Conservation (phyloP, 2,113 vertebrate species). For the Pachycephala philippinensis region DNA sequence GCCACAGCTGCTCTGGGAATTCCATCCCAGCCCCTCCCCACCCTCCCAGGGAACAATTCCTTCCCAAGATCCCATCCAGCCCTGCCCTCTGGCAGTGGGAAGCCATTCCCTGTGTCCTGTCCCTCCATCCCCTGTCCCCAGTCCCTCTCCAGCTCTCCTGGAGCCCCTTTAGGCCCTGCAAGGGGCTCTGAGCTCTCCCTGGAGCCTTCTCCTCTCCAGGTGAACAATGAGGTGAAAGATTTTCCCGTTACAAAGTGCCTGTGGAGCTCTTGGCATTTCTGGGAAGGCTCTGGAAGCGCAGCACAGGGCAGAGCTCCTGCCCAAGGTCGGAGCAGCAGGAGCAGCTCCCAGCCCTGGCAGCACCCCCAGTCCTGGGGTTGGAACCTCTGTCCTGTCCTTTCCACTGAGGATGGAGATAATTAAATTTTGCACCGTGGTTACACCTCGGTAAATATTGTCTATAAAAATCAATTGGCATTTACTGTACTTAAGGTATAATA, state of each 20-base stretch:
- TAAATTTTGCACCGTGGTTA: conserved; percentile 56
- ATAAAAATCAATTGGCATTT: conserved; percentile 69
- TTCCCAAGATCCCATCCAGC: neutral
- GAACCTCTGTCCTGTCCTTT: neutral
- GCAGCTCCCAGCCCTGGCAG: neutral
- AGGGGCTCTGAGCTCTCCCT: neutral
- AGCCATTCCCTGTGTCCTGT: neutral
- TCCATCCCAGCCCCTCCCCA: neutral
- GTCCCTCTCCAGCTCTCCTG: neutral
- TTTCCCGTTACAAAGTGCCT: fast-evolving
- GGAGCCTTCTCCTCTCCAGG: neutral
- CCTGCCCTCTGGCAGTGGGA: neutral
- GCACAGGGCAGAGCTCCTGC: neutral
- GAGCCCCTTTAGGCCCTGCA: neutral
- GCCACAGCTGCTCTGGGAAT: neutral
- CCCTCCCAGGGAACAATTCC: neutral
- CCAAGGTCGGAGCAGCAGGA: neutral
- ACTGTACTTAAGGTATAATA: conserved; percentile 70
- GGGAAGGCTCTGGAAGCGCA: neutral
- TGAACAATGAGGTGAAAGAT: fast-evolving
- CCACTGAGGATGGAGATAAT: conserved; percentile 49
- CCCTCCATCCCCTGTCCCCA: neutral
- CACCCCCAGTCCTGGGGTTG: neutral
- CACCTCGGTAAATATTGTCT: conserved; percentile 69
- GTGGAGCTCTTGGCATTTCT: neutral